Conservation (phyloP, 2,113 vertebrate genomes). For the Thryonomys swinderianus region DNA sequence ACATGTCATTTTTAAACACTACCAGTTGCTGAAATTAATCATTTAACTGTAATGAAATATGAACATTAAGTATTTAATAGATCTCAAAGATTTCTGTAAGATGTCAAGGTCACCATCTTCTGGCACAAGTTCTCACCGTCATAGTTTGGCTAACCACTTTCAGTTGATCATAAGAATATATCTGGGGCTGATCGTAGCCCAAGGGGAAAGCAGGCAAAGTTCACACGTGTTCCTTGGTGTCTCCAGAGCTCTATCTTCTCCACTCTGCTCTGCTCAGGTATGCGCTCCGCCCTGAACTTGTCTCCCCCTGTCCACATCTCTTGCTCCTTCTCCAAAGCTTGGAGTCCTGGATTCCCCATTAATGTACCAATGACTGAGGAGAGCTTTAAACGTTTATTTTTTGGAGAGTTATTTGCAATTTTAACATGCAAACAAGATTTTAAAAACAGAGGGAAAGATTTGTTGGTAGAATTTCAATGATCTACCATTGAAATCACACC, state of each 20-base stretch:
- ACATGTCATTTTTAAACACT: constrained; percentile 5
- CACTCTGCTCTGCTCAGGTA: background rate
- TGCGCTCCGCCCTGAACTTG: background rate
- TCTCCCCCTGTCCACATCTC: background rate
- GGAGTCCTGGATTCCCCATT: background rate
- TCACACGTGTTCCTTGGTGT: background rate
- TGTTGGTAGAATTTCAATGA: background rate
- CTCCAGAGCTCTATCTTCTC: background rate
- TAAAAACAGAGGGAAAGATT: background rate
- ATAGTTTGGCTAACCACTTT: background rate
- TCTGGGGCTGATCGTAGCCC: background rate
- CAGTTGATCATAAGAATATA: background rate
- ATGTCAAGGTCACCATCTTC: background rate
- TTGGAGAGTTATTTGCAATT: background rate
- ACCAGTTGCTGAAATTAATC: background rate
- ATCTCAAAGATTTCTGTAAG: background rate
- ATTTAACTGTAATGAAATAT: constrained; percentile 23
- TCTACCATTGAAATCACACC: background rate
- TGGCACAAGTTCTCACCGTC: background rate
- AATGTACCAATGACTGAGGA: too few species aligned
- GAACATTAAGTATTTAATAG: constrained; percentile 17
- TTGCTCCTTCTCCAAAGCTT: background rate
- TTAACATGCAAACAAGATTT: background rate
- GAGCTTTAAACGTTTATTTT: background rate
- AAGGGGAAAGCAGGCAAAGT: background rate